These are phyloP conservation scores for Trichopria drosophilae DNA, from an alignment of 2,888 invertebrate species.

Conservation along the genomic window DNA sequence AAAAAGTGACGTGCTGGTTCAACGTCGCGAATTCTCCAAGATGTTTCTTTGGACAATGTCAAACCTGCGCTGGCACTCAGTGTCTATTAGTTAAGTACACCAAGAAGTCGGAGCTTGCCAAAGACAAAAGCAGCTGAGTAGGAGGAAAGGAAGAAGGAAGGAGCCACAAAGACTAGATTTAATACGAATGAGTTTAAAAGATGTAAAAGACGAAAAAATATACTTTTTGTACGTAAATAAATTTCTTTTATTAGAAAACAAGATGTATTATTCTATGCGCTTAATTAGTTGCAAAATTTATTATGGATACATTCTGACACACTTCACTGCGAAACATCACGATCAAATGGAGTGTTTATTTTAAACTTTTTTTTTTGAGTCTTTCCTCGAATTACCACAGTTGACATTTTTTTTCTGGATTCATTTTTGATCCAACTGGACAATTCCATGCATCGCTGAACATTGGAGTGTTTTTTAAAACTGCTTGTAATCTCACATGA, in stretches of 20 bases:
- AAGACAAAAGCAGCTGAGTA: no score
- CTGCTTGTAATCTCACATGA: constrained; percentile 69
- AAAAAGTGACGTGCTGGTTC: no score
- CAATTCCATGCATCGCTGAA: constrained; percentile 67
- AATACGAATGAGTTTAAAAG: constrained; percentile 3
- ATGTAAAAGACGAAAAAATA: constrained; percentile 2
- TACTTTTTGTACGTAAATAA: constrained; percentile 31
- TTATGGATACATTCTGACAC: neutral
- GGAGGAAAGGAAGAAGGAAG: no score
- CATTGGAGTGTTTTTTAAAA: constrained; percentile 72
- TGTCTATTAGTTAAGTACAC: no score
- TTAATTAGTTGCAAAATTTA: neutral
- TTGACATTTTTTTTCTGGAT: constrained; percentile 61
- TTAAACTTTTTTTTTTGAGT: neutral
- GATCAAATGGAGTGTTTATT: neutral
- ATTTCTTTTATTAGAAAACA: constrained; percentile 30
- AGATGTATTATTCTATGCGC: constrained; percentile 9
- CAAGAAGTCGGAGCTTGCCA: no score
- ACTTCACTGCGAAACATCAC: neutral
- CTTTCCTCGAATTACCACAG: constrained; percentile 50
- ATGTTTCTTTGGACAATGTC: no score
- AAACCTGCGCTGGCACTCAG: no score
- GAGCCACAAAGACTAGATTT: no score
- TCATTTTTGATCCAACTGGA: constrained; percentile 62
- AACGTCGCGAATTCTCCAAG: no score